Evolutionary conservation across 2,888 invertebrate genomes (phyloP).

Genomic region (Cheilosia vernalis): DNA sequence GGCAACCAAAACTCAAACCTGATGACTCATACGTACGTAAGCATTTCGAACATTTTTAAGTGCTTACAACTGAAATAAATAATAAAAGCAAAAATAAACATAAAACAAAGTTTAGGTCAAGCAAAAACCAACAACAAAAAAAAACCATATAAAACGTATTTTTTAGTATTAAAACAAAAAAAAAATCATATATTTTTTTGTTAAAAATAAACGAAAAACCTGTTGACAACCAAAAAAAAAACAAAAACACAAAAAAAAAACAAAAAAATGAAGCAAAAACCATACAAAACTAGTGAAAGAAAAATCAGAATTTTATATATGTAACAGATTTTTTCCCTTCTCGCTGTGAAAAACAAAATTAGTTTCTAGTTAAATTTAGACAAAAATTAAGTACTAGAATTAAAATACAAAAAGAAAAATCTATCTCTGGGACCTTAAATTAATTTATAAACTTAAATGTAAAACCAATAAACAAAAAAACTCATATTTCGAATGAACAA

Average conservation of each 20-base stretch:
- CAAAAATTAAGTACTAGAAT: slow-evolving; percentile 51
- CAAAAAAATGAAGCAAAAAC: too few species aligned
- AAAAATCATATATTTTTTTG: slow-evolving; percentile 66
- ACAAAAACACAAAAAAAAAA: background rate
- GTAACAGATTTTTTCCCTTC: slow-evolving; percentile 54
- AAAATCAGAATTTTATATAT: slow-evolving; percentile 74
- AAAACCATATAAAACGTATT: slow-evolving; percentile 57
- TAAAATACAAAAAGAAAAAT: slow-evolving; percentile 48
- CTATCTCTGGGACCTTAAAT: slow-evolving; percentile 71
- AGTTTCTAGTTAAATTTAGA: slow-evolving; percentile 73
- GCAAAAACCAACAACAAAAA: slow-evolving; percentile 13
- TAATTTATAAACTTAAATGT: slow-evolving; percentile 56
- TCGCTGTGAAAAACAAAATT: slow-evolving; percentile 68
- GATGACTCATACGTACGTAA: slow-evolving; percentile 48
- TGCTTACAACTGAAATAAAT: slow-evolving; percentile 14
- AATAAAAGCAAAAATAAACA: slow-evolving; percentile 6
- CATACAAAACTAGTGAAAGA: slow-evolving; percentile 30
- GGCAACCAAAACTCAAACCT: slow-evolving; percentile 64
- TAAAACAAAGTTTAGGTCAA: slow-evolving; percentile 60
- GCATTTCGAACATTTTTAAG: slow-evolving; percentile 67
- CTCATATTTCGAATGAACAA: slow-evolving; percentile 55
- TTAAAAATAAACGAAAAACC: slow-evolving; percentile 50
- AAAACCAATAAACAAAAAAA: slow-evolving; percentile 35
- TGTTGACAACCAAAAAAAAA: slow-evolving; percentile 58
- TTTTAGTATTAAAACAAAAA: slow-evolving; percentile 51